Base-by-base conservation (phyloP, 2,888 invertebrate genomes). In the Caenorhabditis drosophilae region DNA sequence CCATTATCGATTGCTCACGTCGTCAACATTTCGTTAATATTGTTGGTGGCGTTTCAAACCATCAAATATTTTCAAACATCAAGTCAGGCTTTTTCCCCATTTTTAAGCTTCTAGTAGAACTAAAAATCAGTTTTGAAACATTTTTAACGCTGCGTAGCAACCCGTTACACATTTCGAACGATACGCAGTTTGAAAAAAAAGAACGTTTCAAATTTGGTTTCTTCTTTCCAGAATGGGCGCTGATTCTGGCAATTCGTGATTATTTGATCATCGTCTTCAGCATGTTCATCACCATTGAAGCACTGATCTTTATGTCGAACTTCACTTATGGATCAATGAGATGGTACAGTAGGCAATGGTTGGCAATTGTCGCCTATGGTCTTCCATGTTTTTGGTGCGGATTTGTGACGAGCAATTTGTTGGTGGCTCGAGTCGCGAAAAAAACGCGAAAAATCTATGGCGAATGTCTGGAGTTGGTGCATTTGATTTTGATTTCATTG, bases 1-100 rank as follows among this genome's bases (percentile, higher is more conserved):
- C 88, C 89, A 12, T 50, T 76, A 0, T 36, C 58, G 11, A 18
- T 74, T 2, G 70, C 70, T 1, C 67, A 76, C 40, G 23, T 36
- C 15, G 44, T 75, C 50, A 74, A 69, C 23, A 23, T 71, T 0
- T 12, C 51, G n/a, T n/a, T n/a, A n/a, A n/a, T n/a, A n/a, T n/a
- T n/a, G n/a, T n/a, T n/a, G n/a, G n/a, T n/a, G n/a, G n/a, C n/a
- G n/a, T n/a, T n/a, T n/a, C n/a, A n/a, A n/a, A n/a, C n/a, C n/a
- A n/a, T n/a, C n/a, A n/a, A n/a, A n/a, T n/a, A n/a, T n/a, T n/a
- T n/a, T n/a, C n/a, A n/a, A n/a, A n/a, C n/a, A n/a, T n/a, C n/a
- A n/a, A n/a, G n/a, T n/a, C n/a, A n/a, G n/a, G n/a, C n/a, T n/a
- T n/a, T n/a, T n/a, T n/a, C n/a, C n/a, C n/a, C n/a, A n/a, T n/a